phyloP scores from a whole-genome alignment of 1,140 invertebrate species.

The Drosophila hydei region DNA sequence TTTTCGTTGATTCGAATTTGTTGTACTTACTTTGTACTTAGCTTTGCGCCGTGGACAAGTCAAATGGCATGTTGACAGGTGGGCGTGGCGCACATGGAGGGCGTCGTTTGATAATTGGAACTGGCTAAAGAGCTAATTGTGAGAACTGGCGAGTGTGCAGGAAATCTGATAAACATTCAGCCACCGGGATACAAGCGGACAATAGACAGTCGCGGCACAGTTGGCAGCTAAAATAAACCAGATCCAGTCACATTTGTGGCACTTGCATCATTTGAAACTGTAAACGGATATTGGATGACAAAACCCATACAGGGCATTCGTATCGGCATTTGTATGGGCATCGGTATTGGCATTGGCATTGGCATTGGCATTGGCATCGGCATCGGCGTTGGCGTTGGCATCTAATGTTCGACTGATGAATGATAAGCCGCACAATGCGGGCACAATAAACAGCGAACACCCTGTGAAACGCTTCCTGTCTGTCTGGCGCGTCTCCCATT shows the following conservation, averaged over 20 bases:
- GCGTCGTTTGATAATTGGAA: slow-evolving; percentile 41
- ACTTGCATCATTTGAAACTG: slow-evolving; percentile 56
- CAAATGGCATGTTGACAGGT: slow-evolving; percentile 69
- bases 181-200: background rate
- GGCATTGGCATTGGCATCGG: slow-evolving; percentile 6
- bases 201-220: too few species aligned
- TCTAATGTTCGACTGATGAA: slow-evolving; percentile 67
- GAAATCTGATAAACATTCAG: slow-evolving; percentile 51
- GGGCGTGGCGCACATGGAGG: slow-evolving; percentile 47
- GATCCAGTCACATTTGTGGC: slow-evolving; percentile 39
- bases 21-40: slow-evolving; percentile 25
- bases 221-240: background rate
- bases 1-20: slow-evolving; percentile 7
- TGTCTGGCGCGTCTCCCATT: slow-evolving; percentile 49
- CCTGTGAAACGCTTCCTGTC: slow-evolving; percentile 61
- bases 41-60: slow-evolving; percentile 29
- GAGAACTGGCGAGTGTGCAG: slow-evolving; percentile 47
- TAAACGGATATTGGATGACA: slow-evolving; percentile 63
- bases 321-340: background rate
- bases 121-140: slow-evolving; percentile 53
- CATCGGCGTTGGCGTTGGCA: slow-evolving; percentile 5
- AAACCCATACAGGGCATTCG: slow-evolving; percentile 23
- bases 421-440: slow-evolving; percentile 64
- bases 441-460: slow-evolving; percentile 40
- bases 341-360: background rate